Base-by-base conservation (phyloP, 1,140 invertebrate species). In the Campoletis sonorensis region DNA sequence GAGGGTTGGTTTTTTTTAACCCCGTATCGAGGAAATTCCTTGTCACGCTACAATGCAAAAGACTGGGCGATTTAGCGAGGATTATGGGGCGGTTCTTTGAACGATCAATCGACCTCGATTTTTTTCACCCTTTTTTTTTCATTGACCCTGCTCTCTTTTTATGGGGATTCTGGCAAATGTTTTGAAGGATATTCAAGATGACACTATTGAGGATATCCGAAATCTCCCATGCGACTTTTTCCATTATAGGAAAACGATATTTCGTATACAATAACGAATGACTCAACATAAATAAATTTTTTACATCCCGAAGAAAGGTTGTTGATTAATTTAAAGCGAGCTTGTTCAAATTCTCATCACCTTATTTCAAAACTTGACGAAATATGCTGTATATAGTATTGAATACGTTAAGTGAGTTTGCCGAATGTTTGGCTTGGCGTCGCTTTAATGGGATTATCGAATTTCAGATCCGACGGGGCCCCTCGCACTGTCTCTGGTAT, bases 41-140 rank as follows among this genome's bases (percentile, higher is more conserved):
- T 21, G 73, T 64, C 71, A 27, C 33, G 85, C 71, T 86, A 85
- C 86, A 86, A 88, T 88, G 83, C 85, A 87, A 49, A 78, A 71
- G 54, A 73, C 13, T 26, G 64, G 21, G 79, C 72, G 27, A 30
- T 40, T 16, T 30, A 49, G 45, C 16, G 8, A 45, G 33, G 86
- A 89, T 89, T 89, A 88, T 83, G 27, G 70, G 81, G 86, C 87
- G 86, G 85, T 83, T 83, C 49, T 82, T 79, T 30, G 71, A 37
- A 71, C 15, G 45, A 58, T 40, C 72, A 54, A 26, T 76, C 37
- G 76, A 78, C 80, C 33, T 30, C 30, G 49, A n/a, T 78, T 80
- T 58, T 73, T 73, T 73, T 4, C 15, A 27, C 7, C 30, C 7
- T 33, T 7, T 73, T 76, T 76, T 30, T n/a, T 58, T 76, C 8